Percentiles rank a stretch among this genome's conserved stretches.
Evolutionary conservation across 35 echinoderm and acorn worm species (phyloP).

Genomic region (Apostichopus californicus): DNA sequence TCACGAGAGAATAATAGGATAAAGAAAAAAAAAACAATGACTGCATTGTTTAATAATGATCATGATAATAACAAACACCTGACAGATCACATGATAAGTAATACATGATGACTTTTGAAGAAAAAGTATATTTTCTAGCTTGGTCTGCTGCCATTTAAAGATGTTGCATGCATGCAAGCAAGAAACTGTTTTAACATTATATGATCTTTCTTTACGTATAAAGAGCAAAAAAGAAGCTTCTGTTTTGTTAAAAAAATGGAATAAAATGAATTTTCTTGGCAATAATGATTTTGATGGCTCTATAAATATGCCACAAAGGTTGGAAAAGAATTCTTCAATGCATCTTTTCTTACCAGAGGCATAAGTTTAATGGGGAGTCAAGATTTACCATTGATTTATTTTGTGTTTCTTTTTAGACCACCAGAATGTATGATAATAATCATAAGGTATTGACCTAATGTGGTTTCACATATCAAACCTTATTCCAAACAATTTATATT

Average conservation of each 20-base stretch:
- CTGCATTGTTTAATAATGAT: constrained; percentile 40
- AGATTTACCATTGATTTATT: too few species aligned
- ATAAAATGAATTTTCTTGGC: too few species aligned
- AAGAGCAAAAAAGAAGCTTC: neutral
- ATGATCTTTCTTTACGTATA: neutral
- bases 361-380: too few species aligned
- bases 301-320: too few species aligned
- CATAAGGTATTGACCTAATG: too few species aligned
- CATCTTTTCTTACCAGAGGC: too few species aligned
- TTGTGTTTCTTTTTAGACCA: too few species aligned
- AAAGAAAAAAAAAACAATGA: constrained; percentile 42
- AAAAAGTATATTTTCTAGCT: constrained; percentile 22
- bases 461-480: too few species aligned
- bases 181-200: neutral
- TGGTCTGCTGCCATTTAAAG: neutral
- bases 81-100: constrained; percentile 29
- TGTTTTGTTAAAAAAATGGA: neutral
- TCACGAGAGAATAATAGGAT: constrained; percentile 9
- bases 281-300: too few species aligned
- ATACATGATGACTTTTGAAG: constrained; percentile 25
- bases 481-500: too few species aligned
- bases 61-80: constrained; percentile 27
- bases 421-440: too few species aligned
- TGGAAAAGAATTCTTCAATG: too few species aligned
- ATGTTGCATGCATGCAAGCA: constrained; percentile 17